A percentile compares a stretch with the other conserved stretches of the same genome.
Conservation (phyloP, 2,113 vertebrate species). For the Physeter macrocephalus region DNA sequence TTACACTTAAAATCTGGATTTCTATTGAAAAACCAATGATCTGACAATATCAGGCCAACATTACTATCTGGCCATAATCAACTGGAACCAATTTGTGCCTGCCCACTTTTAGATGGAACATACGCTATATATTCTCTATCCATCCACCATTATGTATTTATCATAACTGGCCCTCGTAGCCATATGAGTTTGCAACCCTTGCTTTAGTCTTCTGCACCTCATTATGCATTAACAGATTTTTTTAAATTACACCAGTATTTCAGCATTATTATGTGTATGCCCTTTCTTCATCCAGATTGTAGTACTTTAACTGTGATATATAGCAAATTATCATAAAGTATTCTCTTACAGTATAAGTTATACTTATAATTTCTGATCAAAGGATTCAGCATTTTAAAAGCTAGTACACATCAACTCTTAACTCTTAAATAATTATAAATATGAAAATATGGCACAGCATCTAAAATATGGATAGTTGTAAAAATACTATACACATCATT, state of each 20-base stretch:
- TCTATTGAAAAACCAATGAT: not conserved
- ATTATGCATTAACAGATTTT: not conserved
- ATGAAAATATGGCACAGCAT: not conserved
- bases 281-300: not conserved
- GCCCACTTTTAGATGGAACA: not conserved
- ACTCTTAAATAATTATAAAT: slow-evolving; percentile 19
- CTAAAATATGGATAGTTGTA: not conserved
- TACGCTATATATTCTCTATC: not conserved
- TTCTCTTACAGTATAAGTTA: not conserved
- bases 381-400: not conserved
- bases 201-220: not conserved
- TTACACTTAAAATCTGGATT: not conserved
- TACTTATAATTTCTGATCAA: not conserved
- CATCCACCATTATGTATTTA: not conserved
- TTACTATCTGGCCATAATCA: not conserved
- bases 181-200: not conserved
- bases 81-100: not conserved
- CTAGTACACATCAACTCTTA: not conserved
- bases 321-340: not conserved
- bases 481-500: not conserved
- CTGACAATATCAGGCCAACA: not conserved
- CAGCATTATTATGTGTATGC: not conserved
- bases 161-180: not conserved
- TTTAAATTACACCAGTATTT: not conserved
- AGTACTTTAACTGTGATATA: not conserved